Conservation (phyloP, 1,140 invertebrate genomes). For the Ceratina japonica region DNA sequence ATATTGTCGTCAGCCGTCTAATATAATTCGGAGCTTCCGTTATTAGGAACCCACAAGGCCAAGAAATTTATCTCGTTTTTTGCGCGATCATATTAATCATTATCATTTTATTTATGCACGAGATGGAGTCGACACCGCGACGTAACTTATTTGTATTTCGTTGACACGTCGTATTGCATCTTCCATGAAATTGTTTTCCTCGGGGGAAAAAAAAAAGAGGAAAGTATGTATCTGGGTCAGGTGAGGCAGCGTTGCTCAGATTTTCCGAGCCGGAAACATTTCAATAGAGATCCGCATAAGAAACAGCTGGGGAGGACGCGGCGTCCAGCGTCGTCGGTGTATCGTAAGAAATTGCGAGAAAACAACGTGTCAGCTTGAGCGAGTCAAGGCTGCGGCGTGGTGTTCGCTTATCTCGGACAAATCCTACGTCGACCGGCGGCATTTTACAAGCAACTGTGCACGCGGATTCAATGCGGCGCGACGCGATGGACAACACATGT, state of each 20-base stretch:
- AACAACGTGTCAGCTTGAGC: conserved; percentile 6
- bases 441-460: neutral
- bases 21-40: too few species aligned
- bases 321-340: neutral
- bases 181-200: too few species aligned
- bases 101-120: too few species aligned
- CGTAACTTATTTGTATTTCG: too few species aligned
- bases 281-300: neutral
- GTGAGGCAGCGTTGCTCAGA: neutral
- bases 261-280: neutral
- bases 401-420: neutral
- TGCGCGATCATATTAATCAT: too few species aligned
- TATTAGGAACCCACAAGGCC: too few species aligned
- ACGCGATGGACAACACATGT: neutral
- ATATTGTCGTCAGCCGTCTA: too few species aligned
- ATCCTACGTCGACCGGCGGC: conserved; percentile 1
- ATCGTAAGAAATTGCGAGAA: conserved; percentile 16
- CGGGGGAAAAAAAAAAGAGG: too few species aligned
- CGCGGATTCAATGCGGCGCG: neutral
- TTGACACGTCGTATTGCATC: too few species aligned
- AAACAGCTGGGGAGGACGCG: neutral
- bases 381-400: conserved; percentile 13
- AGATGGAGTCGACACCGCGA: too few species aligned
- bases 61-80: too few species aligned
- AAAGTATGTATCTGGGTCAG: too few species aligned